phyloP scores from a whole-genome alignment of 1,140 invertebrate species.

The Eumaeus atala region DNA sequence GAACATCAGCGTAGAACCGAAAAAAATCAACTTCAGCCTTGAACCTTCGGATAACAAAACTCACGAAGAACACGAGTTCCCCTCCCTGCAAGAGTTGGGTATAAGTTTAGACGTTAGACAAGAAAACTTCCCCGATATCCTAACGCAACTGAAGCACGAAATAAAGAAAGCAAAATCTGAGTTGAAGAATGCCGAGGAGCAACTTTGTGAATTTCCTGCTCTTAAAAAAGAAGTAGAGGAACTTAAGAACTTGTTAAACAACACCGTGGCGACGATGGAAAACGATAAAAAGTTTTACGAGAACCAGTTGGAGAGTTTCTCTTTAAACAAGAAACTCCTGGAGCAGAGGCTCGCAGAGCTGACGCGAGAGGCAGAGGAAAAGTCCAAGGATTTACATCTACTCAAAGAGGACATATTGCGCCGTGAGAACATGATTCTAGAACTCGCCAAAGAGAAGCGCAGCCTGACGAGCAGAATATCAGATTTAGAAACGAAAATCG shows the following conservation, averaged over 20 bases:
- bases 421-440: conserved; percentile 77
- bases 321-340: conserved; percentile 73
- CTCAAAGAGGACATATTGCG: conserved; percentile 75
- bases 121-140: conserved; percentile 61
- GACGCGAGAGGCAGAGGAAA: conserved; percentile 73
- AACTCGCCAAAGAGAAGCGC: conserved; percentile 75
- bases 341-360: conserved; percentile 75
- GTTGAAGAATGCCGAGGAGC: conserved; percentile 72
- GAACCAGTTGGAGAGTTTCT: conserved; percentile 73
- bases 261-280: conserved; percentile 72
- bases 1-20: conserved; percentile 60
- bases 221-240: conserved; percentile 76
- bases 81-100: conserved; percentile 54
- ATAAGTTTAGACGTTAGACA: conserved; percentile 56
- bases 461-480: conserved; percentile 66
- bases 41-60: conserved; percentile 52
- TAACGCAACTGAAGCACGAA: conserved; percentile 74
- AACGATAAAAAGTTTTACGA: conserved; percentile 77
- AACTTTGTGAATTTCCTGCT: conserved; percentile 72
- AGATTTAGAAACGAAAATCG: conserved; percentile 58
- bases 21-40: conserved; percentile 66
- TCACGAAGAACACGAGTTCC: conserved; percentile 46
- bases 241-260: conserved; percentile 71
- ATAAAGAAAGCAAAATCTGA: conserved; percentile 71
- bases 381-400: conserved; percentile 74